Conservation (phyloP, 1,140 invertebrate genomes). For the Musca vetustissima region DNA sequence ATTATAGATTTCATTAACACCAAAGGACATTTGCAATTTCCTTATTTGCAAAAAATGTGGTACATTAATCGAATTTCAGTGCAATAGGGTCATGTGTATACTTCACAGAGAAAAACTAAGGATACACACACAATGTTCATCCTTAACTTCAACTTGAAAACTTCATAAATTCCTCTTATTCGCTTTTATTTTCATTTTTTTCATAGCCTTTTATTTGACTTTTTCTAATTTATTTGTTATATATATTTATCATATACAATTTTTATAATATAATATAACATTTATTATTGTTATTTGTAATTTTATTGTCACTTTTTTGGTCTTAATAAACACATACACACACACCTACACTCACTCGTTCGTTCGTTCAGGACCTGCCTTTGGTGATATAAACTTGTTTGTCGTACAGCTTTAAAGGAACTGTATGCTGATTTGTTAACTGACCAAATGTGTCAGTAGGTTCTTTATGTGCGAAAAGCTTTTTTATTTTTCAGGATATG, state of each 20-base stretch:
- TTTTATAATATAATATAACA: no score
- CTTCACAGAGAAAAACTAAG: neutral
- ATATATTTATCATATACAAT: neutral
- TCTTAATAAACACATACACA: neutral
- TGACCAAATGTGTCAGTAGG: slow-evolving; percentile 10
- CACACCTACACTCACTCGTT: no score
- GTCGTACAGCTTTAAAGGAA: neutral
- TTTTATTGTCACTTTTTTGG: neutral
- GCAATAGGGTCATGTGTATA: slow-evolving; percentile 18
- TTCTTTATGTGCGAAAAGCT: slow-evolving; percentile 2
- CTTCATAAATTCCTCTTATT: no score
- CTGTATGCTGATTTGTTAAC: neutral
- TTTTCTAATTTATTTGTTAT: neutral
- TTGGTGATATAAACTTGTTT: neutral
- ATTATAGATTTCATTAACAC: no score
- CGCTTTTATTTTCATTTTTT: no score
- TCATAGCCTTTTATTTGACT: neutral
- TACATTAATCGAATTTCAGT: slow-evolving; percentile 3
- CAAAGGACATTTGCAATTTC: no score
- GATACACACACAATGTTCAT: slow-evolving; percentile 12
- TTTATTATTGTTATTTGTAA: neutral
- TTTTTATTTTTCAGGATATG: neutral
- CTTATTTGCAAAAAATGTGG: no score
- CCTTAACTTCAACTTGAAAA: no score
- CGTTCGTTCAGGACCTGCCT: no score